A percentile compares a stretch with the other conserved stretches of the same genome.
These are phyloP conservation scores for Micrastur ruficollis DNA, from an alignment of 2,797 vertebrate species.

Conservation along the genomic window DNA sequence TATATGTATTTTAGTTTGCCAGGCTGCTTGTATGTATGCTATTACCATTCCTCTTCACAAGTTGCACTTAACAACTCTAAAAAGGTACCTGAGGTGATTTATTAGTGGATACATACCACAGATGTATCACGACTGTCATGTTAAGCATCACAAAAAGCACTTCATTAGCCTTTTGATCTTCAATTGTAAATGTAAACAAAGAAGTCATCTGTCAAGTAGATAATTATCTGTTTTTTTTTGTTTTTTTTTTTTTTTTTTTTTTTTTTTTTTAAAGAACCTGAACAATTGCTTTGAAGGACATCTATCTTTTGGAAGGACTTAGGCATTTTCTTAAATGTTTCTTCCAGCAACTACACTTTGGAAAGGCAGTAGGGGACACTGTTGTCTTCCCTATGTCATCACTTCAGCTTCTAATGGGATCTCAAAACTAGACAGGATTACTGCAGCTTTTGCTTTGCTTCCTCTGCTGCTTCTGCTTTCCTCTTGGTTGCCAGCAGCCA, in stretches of 20 bases:
- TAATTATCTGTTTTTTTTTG: neutral
- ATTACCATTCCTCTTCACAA: neutral
- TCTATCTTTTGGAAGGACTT: neutral
- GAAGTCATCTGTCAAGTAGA: neutral
- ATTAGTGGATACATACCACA: neutral
- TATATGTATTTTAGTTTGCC: neutral
- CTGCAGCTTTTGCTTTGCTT: neutral
- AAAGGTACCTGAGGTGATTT: neutral
- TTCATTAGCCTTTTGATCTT: neutral
- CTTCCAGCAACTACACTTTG: neutral
- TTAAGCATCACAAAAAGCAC: neutral
- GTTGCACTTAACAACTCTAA: neutral
- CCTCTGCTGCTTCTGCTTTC: neutral
- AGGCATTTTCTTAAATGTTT: neutral
- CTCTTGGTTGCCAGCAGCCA: neutral
- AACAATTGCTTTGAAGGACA: neutral
- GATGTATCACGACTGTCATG: neutral
- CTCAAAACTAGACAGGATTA: neutral
- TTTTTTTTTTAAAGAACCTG: neutral
- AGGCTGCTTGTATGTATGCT: neutral
- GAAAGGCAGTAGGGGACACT: slow-evolving; percentile 42
- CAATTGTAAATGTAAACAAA: neutral
- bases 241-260: neutral
- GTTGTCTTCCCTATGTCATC: neutral
- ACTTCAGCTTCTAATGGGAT: neutral